Conservation (phyloP, 2,888 invertebrate genomes). For the Lithophane leautieri region DNA sequence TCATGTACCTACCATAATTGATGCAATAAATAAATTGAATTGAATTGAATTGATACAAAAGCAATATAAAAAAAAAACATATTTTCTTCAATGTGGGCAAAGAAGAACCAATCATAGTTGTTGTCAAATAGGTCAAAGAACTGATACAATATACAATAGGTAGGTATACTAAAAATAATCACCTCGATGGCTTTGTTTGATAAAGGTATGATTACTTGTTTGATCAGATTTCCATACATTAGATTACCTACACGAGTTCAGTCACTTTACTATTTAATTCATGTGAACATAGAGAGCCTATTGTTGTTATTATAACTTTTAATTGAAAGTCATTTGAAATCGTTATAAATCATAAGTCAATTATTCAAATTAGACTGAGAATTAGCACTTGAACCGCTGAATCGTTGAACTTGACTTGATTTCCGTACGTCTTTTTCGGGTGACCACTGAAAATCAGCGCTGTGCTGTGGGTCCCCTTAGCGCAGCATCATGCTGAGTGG, state of each 20-base stretch:
- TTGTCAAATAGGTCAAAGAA: background rate
- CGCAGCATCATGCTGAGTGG: no score
- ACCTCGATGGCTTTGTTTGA: conserved; percentile 29
- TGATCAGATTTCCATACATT: conserved; percentile 28
- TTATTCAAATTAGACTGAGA: background rate
- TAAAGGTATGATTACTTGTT: conserved; percentile 29
- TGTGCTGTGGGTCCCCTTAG: no score
- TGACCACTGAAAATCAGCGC: no score
- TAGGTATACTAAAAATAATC: conserved; percentile 14
- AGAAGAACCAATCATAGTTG: background rate
- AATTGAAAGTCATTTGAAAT: background rate
- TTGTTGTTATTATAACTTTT: background rate
- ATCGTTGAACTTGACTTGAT: no score
- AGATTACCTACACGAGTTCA: background rate
- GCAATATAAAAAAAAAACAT: no score
- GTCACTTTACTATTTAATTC: background rate
- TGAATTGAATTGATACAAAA: no score
- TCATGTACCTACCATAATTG: no score
- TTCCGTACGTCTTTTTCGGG: no score
- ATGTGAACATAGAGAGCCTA: background rate
- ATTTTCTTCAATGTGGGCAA: background rate
- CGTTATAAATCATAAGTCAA: background rate
- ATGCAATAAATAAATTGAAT: no score
- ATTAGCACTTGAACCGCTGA: no score
- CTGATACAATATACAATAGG: background rate